These are phyloP conservation scores for Decapterus maruadsi DNA, from an alignment of 2,797 vertebrate species.

Conservation along the genomic window DNA sequence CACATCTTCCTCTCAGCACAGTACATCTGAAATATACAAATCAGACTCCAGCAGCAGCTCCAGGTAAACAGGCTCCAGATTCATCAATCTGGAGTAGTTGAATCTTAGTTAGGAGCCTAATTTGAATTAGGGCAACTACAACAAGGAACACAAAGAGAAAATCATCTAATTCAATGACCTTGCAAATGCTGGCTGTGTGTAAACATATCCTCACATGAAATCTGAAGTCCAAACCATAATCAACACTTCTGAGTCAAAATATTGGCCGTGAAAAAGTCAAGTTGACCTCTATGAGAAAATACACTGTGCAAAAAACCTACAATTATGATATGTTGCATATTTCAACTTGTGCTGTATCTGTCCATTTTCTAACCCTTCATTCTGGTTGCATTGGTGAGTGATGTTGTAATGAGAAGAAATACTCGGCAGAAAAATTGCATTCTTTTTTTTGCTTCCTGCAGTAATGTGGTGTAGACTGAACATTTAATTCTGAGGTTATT, in stretches of 20 bases:
- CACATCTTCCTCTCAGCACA: constrained; percentile 60
- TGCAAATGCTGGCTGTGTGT: background rate
- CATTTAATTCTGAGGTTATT: background rate
- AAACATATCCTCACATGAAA: background rate
- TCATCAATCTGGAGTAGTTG: constrained; percentile 31
- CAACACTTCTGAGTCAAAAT: background rate
- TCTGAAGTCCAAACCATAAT: background rate
- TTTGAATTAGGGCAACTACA: constrained; percentile 37
- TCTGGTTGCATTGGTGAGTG: background rate
- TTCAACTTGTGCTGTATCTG: background rate
- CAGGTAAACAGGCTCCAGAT: constrained; percentile 46
- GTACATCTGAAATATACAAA: constrained; percentile 70
- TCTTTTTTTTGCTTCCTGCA: background rate
- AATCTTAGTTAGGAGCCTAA: constrained; percentile 28
- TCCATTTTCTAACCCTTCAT: background rate
- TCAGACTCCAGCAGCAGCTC: constrained; percentile 56
- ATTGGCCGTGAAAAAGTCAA: background rate
- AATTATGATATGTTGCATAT: background rate
- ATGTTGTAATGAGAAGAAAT: background rate
- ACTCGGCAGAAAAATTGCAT: background rate
- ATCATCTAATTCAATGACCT: constrained; percentile 40
- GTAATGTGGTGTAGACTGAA: background rate
- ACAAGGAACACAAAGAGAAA: constrained; percentile 32
- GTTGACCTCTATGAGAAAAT: background rate
- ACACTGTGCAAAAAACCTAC: background rate